phyloP scores from a whole-genome alignment of 1,140 invertebrate genomes.

The Monomorium pharaonis region DNA sequence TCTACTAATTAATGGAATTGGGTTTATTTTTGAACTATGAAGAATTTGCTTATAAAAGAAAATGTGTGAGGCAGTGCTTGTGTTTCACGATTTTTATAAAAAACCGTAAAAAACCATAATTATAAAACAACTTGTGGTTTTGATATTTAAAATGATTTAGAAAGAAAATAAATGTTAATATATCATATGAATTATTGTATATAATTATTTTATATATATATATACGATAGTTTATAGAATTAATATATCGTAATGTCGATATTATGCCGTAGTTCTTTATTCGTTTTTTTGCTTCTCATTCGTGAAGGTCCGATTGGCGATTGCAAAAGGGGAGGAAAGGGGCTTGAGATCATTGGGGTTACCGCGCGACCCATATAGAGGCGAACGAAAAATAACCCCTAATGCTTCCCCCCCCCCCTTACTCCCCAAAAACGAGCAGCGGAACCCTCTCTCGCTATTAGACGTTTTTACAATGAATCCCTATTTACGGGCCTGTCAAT shows the following conservation, averaged over 20 bases:
- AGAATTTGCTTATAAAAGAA: not conserved
- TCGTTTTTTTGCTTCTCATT: constrained; percentile 26
- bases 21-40: not conserved
- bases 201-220: no score
- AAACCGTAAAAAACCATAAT: not conserved
- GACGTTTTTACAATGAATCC: constrained; percentile 83
- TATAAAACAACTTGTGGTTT: not conserved
- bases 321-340: not conserved
- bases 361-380: constrained; percentile 57
- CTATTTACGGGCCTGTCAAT: constrained; percentile 83
- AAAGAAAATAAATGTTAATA: not conserved
- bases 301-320: not conserved
- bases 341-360: constrained; percentile 57
- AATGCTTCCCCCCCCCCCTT: not conserved
- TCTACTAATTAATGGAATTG: not conserved
- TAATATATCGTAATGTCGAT: not conserved
- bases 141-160: not conserved
- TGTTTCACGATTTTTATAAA: not conserved
- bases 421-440: not conserved
- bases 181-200: no score
- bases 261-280: constrained; percentile 14
- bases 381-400: constrained; percentile 61
- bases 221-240: not conserved
- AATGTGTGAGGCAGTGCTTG: not conserved
- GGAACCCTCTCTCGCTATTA: constrained; percentile 55